Conservation (phyloP, 2,797 vertebrate species). For the Falco cherrug region DNA sequence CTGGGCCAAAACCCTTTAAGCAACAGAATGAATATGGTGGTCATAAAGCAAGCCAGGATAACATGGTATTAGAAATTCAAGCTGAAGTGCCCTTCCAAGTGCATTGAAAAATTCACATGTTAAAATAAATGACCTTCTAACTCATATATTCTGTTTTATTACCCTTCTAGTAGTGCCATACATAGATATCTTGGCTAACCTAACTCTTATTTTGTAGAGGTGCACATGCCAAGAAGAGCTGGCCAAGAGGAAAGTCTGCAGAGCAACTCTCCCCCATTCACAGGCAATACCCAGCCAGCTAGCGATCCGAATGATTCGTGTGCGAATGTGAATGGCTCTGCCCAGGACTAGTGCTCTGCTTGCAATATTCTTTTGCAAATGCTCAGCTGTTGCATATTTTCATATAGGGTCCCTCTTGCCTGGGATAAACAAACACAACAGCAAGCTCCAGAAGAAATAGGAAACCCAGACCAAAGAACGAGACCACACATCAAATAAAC, state of each 20-base stretch:
- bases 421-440: not conserved
- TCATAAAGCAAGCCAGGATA: not conserved
- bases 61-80: not conserved
- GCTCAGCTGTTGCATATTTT: not conserved
- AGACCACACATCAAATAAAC: not conserved
- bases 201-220: constrained; percentile 2
- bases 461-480: not conserved
- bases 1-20: constrained; percentile 1
- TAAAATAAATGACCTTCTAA: not conserved
- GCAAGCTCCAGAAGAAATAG: not conserved
- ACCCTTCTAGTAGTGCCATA: not conserved
- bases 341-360: not conserved
- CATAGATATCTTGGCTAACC: constrained; percentile 30
- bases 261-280: not conserved
- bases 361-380: not conserved
- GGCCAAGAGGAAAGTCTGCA: constrained; percentile 28
- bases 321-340: not conserved
- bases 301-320: not conserved
- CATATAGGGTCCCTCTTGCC: not conserved
- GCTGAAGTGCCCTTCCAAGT: not conserved
- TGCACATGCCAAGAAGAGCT: constrained; percentile 18
- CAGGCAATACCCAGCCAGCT: not conserved
- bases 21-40: not conserved
- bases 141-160: not conserved
- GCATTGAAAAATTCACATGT: not conserved